These are phyloP conservation scores for Allolobophora icterica DNA, from an alignment of 2,888 invertebrate genomes.

Conservation along the genomic window DNA sequence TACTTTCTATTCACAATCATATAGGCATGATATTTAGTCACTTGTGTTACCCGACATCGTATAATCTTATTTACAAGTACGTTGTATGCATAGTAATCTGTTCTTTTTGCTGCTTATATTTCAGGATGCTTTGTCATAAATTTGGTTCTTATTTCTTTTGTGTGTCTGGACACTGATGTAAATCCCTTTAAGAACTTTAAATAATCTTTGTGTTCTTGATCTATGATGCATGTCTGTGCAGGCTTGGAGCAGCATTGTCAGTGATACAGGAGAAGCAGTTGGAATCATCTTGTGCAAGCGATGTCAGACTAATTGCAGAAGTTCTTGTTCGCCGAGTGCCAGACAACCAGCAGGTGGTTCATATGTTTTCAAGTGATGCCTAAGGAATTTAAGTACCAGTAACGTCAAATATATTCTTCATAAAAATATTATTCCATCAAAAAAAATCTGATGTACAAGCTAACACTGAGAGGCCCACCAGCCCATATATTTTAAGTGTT, in stretches of 20 bases:
- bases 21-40: background rate
- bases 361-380: background rate
- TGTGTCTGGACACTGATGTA: background rate
- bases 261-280: conserved; percentile 75
- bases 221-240: conserved; percentile 44
- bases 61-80: background rate
- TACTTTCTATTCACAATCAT: background rate
- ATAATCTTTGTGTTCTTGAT: background rate
- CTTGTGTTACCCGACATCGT: too few species aligned
- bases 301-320: conserved; percentile 76
- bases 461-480: too few species aligned
- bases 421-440: background rate
- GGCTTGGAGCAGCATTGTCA: conserved; percentile 80
- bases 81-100: background rate
- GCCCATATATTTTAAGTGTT: background rate
- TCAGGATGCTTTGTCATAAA: background rate
- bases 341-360: conserved; percentile 66
- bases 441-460: background rate
- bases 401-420: background rate
- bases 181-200: background rate
- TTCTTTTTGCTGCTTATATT: background rate
- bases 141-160: background rate
- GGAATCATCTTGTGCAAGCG: conserved; percentile 50
- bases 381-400: background rate
- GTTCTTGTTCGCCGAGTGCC: conserved; percentile 83